Evolutionary conservation across 2,113 vertebrate species (phyloP), one percentile per base, ranked within the genome.

Genomic region (Megaptera novaeangliae): DNA sequence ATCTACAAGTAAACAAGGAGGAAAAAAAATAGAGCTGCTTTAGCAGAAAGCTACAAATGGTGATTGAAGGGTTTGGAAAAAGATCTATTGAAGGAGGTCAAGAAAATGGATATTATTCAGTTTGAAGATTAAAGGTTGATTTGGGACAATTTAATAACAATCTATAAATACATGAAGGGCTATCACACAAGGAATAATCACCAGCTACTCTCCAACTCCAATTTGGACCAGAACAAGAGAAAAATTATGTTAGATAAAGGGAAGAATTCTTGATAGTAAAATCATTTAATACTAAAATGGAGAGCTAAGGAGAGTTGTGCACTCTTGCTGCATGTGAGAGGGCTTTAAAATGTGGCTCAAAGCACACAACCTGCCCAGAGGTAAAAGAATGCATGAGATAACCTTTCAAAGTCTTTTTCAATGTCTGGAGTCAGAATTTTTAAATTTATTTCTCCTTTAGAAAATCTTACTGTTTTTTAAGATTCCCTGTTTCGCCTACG

Each of bases 71-170:
- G 25, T 89, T 81, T 92, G 25, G 44, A 57, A 52, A 96, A 93
- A 95, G 49, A 95, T 92, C 39, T 95, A 83, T 83, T 80, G 96
- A 95, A 87, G 21, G 77, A 90, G 89, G 89, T 96, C 90, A 97
- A 97, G 41, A 94, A 69, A 93, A 96, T 61, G n/a, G 84, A 90
- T 88, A 95, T 94, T 94, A 95, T 89, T 95, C 72, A 96, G 72
- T 52, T n/a, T 64, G 52, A 92, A 95, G 63, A 94, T 96, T 89
- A 95, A 93, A 97, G 86, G 69, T 89, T 97, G 92, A 97, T 96
- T 96, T 94, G 77, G 95, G 72, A 75, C 27, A 81, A 96, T 96
- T 97, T 95, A 96, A 96, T 90, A 96, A 95, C 49, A 72, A 77
- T 71, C 97, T 96, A 87, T 93, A 96, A 97, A 92, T 75, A 80